A percentile compares a stretch with the other conserved stretches of the same genome.
These are phyloP conservation scores for Crotalus helleri DNA, from an alignment of 2,113 vertebrate species.

Conservation along the genomic window DNA sequence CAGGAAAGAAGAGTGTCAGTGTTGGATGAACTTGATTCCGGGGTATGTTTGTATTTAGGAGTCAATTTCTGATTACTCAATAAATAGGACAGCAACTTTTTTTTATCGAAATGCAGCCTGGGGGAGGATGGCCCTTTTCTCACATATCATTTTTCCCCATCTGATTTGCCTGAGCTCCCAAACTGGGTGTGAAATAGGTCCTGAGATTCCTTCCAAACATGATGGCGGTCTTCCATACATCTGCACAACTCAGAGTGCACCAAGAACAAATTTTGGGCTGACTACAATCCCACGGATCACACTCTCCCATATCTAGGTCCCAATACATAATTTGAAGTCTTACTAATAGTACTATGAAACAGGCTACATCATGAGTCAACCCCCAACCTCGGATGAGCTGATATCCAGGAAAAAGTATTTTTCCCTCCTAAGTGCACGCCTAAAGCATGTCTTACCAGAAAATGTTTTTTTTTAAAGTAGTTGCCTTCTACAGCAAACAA, in stretches of 20 bases:
- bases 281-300: neutral
- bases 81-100: neutral
- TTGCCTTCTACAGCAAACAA: conserved; percentile 27
- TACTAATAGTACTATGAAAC: neutral
- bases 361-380: neutral
- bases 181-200: neutral
- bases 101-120: neutral
- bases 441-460: conserved; percentile 17
- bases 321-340: neutral
- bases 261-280: neutral
- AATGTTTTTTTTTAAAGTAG: conserved; percentile 6
- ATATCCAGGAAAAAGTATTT: neutral
- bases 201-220: neutral
- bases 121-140: too few species aligned
- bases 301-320: neutral
- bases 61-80: neutral
- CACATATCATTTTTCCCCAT: neutral
- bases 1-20: neutral
- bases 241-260: neutral
- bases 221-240: too few species aligned
- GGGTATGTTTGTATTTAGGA: neutral
- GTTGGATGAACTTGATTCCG: neutral
- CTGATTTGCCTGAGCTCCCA: neutral
- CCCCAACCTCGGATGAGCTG: neutral
- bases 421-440: conserved; percentile 15